Percentiles rank a stretch among this genome's conserved stretches.
Evolutionary conservation across 1,140 invertebrate species (phyloP).

Genomic region (Callitettix versicolor): DNA sequence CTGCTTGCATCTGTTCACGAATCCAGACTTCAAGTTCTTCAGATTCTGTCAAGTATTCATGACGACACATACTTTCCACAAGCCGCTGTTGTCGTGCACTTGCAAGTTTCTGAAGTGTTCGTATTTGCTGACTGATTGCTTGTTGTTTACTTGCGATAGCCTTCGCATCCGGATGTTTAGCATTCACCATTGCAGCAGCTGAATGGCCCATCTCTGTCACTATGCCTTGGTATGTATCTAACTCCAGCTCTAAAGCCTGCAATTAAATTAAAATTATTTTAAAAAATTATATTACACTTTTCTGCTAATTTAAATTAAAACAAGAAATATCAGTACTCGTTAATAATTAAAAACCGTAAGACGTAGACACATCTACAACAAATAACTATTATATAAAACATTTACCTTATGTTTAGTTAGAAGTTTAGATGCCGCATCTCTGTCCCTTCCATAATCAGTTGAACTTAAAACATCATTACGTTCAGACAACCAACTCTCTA

Average conservation of each 20-base stretch:
- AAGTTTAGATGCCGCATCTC: conserved; percentile 80
- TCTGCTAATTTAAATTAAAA: conserved; percentile 4
- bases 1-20: conserved; percentile 79
- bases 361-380: too few relatives aligned
- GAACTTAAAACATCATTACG: conserved; percentile 70
- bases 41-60: conserved; percentile 87
- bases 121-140: conserved; percentile 64
- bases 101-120: conserved; percentile 69
- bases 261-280: too few relatives aligned
- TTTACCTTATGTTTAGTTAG: conserved; percentile 82
- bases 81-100: conserved; percentile 68
- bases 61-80: conserved; percentile 79
- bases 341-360: background rate
- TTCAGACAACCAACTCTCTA: conserved; percentile 86
- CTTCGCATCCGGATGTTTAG: conserved; percentile 68
- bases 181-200: conserved; percentile 64
- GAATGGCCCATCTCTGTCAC: conserved; percentile 85
- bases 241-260: conserved; percentile 77
- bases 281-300: conserved; percentile 5
- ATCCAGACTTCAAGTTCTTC: conserved; percentile 91
- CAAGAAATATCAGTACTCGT: background rate
- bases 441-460: conserved; percentile 76
- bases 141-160: conserved; percentile 67
- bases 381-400: too few relatives aligned
- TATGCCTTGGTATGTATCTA: conserved; percentile 76